phyloP scores from a whole-genome alignment of 2,113 vertebrate species.

The Anarrhichthys ocellatus region DNA sequence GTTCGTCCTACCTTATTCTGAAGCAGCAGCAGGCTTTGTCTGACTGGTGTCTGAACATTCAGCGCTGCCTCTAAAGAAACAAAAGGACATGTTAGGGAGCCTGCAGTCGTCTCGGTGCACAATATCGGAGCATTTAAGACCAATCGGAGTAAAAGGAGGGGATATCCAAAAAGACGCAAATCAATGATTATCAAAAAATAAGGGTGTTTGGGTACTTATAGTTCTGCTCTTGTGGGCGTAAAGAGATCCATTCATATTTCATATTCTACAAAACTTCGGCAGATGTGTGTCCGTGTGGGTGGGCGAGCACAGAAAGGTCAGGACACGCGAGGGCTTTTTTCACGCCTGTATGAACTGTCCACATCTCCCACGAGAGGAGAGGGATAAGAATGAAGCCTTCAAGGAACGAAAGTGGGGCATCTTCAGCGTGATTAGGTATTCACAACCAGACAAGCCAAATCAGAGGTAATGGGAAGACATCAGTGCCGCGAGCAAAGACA shows the following conservation, averaged over 20 bases:
- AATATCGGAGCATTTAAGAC: background rate
- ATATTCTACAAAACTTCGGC: conserved; percentile 8
- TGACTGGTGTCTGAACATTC: conserved; percentile 5
- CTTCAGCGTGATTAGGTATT: conserved; percentile 72
- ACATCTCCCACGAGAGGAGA: conserved; percentile 14
- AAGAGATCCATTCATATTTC: background rate
- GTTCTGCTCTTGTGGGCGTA: background rate
- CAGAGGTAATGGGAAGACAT: conserved; percentile 66
- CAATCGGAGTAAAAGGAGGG: background rate
- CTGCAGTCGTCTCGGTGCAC: background rate
- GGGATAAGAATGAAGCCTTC: conserved; percentile 41
- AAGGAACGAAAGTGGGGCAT: conserved; percentile 51
- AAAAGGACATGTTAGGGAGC: conserved; percentile 18
- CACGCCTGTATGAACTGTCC: conserved; percentile 23
- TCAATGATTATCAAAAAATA: conserved; percentile 9
- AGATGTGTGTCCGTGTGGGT: background rate
- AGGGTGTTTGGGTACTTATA: background rate
- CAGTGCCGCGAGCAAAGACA: conserved; percentile 55
- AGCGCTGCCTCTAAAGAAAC: conserved; percentile 15
- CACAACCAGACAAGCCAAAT: conserved; percentile 74
- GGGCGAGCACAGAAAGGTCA: background rate
- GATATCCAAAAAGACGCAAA: background rate
- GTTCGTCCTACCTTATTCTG: conserved; percentile 59
- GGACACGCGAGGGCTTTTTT: conserved; percentile 3
- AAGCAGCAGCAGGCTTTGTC: conserved; percentile 21